Conservation (phyloP, 2,113 vertebrate species). For the Capreolus pygargus region DNA sequence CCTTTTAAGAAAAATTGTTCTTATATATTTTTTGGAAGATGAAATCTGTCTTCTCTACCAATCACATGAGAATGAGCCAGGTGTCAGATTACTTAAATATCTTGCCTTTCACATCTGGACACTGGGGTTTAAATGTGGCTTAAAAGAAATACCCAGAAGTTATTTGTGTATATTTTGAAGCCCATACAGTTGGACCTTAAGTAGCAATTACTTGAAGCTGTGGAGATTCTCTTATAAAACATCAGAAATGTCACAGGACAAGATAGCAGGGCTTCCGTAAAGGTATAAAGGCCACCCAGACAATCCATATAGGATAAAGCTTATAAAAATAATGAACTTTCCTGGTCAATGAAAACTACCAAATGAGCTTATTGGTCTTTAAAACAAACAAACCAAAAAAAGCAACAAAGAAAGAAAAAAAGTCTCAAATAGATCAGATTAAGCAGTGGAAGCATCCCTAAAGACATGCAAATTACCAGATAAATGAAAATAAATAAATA, state of each 20-base stretch:
- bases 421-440: constrained; percentile 8
- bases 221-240: constrained; percentile 36
- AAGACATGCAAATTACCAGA: constrained; percentile 39
- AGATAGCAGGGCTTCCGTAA: constrained; percentile 28
- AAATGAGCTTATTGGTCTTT: background rate
- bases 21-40: constrained; percentile 51
- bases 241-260: constrained; percentile 53
- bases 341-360: constrained; percentile 43
- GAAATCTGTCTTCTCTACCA: constrained; percentile 42
- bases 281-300: constrained; percentile 45
- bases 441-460: background rate
- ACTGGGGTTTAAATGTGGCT: constrained; percentile 41
- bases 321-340: constrained; percentile 63
- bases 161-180: constrained; percentile 1
- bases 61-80: constrained; percentile 37
- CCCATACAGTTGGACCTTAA: constrained; percentile 47
- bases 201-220: constrained; percentile 59
- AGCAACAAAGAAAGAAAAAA: background rate
- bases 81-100: constrained; percentile 39
- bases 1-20: constrained; percentile 51
- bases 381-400: background rate
- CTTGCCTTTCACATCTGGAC: constrained; percentile 26
- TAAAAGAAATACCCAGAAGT: constrained; percentile 56
- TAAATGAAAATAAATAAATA: constrained; percentile 50
- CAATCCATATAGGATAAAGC: constrained; percentile 9